A percentile compares a stretch with the other conserved stretches of the same genome.
phyloP scores from a whole-genome alignment of 2,113 vertebrate species.

The Rousettus leschenaultii region DNA sequence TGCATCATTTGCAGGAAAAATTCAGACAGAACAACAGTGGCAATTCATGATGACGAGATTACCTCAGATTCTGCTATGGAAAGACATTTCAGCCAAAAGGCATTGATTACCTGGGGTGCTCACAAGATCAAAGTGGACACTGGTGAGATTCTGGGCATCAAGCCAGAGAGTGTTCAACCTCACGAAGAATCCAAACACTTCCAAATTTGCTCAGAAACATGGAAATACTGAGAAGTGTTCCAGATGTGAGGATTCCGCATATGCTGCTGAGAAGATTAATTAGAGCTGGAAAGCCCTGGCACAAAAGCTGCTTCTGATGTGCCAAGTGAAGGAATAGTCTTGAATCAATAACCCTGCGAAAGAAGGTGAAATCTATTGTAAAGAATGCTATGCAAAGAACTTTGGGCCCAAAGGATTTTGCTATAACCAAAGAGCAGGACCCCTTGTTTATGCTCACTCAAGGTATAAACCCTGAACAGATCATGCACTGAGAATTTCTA shows the following conservation, averaged over 20 bases:
- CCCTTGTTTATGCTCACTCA: constrained; percentile 84
- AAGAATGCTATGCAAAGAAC: constrained; percentile 85
- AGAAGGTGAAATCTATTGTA: constrained; percentile 90
- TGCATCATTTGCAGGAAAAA: constrained; percentile 89
- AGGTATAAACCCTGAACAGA: not conserved
- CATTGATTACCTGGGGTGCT: constrained; percentile 88
- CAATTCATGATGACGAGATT: constrained; percentile 89
- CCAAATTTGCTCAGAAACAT: constrained; percentile 92
- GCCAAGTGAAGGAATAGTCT: constrained; percentile 93
- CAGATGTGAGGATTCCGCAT: constrained; percentile 89
- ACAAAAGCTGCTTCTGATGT: constrained; percentile 93
- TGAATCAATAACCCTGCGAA: constrained; percentile 93
- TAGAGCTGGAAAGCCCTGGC: constrained; percentile 93
- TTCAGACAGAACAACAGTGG: constrained; percentile 90
- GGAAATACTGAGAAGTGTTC: constrained; percentile 89
- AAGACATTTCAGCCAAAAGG: constrained; percentile 93
- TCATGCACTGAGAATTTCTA: constrained; percentile 40
- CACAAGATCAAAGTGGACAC: constrained; percentile 89
- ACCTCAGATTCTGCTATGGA: constrained; percentile 92
- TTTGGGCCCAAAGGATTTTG: constrained; percentile 85
- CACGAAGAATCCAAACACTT: constrained; percentile 90
- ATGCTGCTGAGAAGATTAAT: constrained; percentile 92
- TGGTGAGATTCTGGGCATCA: constrained; percentile 90
- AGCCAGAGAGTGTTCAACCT: constrained; percentile 81
- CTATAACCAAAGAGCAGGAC: constrained; percentile 84